These are phyloP conservation scores for Dicerorhinus sumatrensis DNA, from an alignment of 2,113 vertebrate species.

Conservation along the genomic window DNA sequence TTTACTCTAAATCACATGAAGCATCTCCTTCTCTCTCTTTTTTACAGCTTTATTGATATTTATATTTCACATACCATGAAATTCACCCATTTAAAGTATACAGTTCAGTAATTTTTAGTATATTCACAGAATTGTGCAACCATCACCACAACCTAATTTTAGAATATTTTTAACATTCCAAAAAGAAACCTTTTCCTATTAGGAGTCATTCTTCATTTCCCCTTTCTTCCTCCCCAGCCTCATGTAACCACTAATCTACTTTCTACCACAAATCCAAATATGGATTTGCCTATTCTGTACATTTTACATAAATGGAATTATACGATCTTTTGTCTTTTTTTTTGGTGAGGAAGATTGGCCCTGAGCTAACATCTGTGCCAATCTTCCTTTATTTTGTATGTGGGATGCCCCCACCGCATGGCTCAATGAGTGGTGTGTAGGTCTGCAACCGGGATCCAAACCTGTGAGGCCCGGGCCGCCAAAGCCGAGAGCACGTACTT, in stretches of 20 bases:
- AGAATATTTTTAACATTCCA: constrained; percentile 1
- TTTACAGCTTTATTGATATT: not conserved
- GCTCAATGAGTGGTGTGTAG: no score
- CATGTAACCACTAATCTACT: not conserved
- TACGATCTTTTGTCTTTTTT: not conserved
- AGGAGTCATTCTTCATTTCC: not conserved
- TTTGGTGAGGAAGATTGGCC: no score
- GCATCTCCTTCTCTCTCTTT: constrained; percentile 6
- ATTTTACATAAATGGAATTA: not conserved
- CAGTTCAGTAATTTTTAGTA: not conserved
- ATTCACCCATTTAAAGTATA: not conserved
- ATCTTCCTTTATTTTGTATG: no score
- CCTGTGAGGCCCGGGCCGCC: no score
- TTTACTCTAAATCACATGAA: not conserved
- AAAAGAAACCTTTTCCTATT: not conserved
- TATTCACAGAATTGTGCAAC: not conserved
- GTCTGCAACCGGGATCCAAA: no score
- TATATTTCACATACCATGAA: not conserved
- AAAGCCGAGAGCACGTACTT: no score
- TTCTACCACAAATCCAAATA: not conserved
- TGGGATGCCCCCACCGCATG: no score
- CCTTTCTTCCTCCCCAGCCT: not conserved
- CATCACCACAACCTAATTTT: not conserved
- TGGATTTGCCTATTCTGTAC: not conserved
- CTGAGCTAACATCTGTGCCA: no score